A percentile compares a stretch with the other conserved stretches of the same genome.
These are phyloP conservation scores for Discoglossus pictus DNA, from an alignment of 2,797 vertebrate species.

Conservation along the genomic window DNA sequence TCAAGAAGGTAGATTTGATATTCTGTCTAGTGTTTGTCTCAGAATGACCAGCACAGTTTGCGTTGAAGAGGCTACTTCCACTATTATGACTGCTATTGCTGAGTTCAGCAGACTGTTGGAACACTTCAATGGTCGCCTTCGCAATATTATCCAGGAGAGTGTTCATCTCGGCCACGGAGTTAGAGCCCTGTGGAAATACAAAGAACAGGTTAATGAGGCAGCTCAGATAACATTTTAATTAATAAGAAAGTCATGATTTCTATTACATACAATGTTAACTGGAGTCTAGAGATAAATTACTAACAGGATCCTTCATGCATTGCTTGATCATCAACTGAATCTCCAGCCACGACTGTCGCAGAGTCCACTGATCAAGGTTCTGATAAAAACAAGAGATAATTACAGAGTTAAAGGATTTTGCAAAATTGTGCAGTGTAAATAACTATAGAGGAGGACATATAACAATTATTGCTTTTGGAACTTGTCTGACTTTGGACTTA, in stretches of 20 bases:
- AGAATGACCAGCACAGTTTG: constrained; percentile 59
- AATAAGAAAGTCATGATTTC: constrained; percentile 31
- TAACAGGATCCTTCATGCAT: constrained; percentile 72
- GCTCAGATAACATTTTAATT: neutral
- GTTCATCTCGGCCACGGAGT: constrained; percentile 74
- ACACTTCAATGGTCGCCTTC: constrained; percentile 73
- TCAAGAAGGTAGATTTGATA: constrained; percentile 73
- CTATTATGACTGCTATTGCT: constrained; percentile 65
- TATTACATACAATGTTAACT: constrained; percentile 47
- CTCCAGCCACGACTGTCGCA: constrained; percentile 73
- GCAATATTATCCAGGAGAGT: constrained; percentile 73
- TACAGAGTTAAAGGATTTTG: no score
- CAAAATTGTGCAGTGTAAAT: no score
- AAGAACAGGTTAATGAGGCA: constrained; percentile 22
- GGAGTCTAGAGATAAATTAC: constrained; percentile 57
- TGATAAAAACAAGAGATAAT: constrained; percentile 45
- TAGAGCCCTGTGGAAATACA: constrained; percentile 66
- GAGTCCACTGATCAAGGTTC: constrained; percentile 75
- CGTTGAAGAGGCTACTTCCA: constrained; percentile 66
- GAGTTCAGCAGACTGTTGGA: constrained; percentile 73
- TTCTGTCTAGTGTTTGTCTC: constrained; percentile 68
- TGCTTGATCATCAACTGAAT: constrained; percentile 76
- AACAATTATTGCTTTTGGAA: no score
- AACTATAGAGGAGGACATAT: no score
- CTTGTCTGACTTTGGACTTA: no score